Evolutionary conservation across 2,113 vertebrate genomes (phyloP), one percentile per base, ranked within the genome.

Genomic region (Brienomyrus brachyistius): DNA sequence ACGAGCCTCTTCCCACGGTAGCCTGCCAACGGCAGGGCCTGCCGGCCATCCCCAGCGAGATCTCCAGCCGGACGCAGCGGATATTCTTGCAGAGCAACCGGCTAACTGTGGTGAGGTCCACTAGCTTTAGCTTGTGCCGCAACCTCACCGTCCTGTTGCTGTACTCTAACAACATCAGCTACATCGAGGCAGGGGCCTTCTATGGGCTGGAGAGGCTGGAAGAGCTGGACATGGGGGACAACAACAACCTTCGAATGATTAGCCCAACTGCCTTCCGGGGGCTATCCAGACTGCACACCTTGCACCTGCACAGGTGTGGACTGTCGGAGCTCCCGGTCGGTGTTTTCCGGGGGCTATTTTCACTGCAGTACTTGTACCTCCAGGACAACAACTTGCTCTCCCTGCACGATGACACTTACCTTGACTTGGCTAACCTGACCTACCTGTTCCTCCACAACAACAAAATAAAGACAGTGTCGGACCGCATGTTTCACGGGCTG

Each of bases 1-100:
- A 95, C 47, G 98, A 99, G 89, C 98, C 98, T 88, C 97, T 95
- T 93, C 97, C 98, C 84, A 98, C 98, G 0, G 97, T 98, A 89
- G 98, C 98, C 91, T 99, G 98, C 95, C 98, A 99, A 90, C 98
- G 98, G 95, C 99, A 98, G 93, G 98, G 97, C 91, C 97, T 99
- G 91, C 96, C 94, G 89, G 95, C 96, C n/a, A 97, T 99, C 91
- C 98, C 99, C 40, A 87, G 95, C 0, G 97, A 97, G 94, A 99
- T 99, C 92, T 98, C 99, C 0, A 94, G 96, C 80, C 95, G 97
- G 91, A 99, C 97, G 94, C 98, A 99, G 94, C 96, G 98, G 89
- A 97, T 99, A 95, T 99, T 98, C 94, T 97, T 99, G 27, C 98
- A 99, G 92, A 98, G 96, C 96, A 99, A 99, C 96, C 97, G 94